Evolutionary conservation across 2,888 invertebrate species (phyloP), one percentile per base, ranked within the genome.

Genomic region (Parthenolecanium corni): DNA sequence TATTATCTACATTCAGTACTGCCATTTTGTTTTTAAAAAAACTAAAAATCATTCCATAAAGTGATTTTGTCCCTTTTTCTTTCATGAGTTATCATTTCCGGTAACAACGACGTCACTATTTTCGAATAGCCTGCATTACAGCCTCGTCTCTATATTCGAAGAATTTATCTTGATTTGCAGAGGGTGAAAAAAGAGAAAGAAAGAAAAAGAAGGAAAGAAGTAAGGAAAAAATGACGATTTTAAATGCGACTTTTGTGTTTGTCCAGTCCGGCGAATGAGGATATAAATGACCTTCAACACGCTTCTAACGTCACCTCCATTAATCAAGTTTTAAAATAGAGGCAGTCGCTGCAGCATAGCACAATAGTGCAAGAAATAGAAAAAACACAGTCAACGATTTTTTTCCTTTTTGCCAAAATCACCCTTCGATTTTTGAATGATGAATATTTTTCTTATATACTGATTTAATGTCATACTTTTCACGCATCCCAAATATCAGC

Each of bases 261-360:
- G 58, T 58, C 58, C 49, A 58, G 44, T 21, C 24, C 49, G 25
- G 58, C 49, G 49, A 58, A 58, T 58, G 49, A 44, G 58, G 58
- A 58, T 58, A 58, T 58, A 58, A 58, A 58, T 58, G 58, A 58
- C 58, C 58, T 58, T 58, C 58, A 49, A 49, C 49, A 36, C 36
- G 21, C 2, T 49, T 31, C 38, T 18, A 49, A 58, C 38, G 58
- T 47, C 49, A 38, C 42, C 38, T 31, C 49, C 58, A 58, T 58
- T 49, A 58, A 58, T 58, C 58, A 58, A 58, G 58, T 49, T 58
- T 58, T 58, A 47, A 58, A 57, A 57, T 42, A 44, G 57, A 40
- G 31, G 31, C 31, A 31, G 31, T 9, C 4, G 9, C 31, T 6
- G 31, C 9, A 31, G 9, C 31, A 31, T 9, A 31, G 31, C 31